Conservation (phyloP, 2,888 invertebrate genomes). For the Sycophila texana region DNA sequence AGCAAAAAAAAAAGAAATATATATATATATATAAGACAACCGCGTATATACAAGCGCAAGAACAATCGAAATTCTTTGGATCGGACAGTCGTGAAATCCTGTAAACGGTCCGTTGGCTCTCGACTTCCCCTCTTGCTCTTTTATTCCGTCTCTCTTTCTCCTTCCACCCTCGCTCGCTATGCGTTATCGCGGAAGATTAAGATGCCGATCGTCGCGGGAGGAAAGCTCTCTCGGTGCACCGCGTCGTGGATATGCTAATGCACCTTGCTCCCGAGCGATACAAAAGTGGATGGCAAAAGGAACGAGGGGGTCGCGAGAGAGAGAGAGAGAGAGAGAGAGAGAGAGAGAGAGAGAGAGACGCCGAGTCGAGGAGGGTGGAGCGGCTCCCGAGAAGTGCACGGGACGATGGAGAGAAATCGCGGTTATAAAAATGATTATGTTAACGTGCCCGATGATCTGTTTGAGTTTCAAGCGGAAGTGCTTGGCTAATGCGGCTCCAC, state of each 20-base stretch:
- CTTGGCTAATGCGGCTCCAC: neutral
- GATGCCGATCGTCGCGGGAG: slow-evolving; percentile 67
- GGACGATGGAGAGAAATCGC: neutral
- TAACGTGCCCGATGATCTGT: neutral
- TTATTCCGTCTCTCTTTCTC: neutral
- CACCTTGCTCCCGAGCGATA: slow-evolving; percentile 33
- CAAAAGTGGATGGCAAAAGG: slow-evolving; percentile 20
- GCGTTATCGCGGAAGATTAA: slow-evolving; percentile 71
- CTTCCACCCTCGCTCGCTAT: slow-evolving; percentile 33
- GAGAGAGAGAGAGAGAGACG: slow-evolving; percentile 11
- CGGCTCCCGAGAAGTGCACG: neutral
- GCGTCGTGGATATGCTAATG: slow-evolving; percentile 58
- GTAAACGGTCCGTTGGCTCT: slow-evolving; percentile 52
- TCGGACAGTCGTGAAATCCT: slow-evolving; percentile 58
- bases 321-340: no score
- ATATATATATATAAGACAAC: slow-evolving; percentile 15
- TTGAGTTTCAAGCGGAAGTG: slow-evolving; percentile 5
- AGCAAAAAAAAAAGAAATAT: slow-evolving; percentile 26
- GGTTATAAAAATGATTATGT: slow-evolving; percentile 30
- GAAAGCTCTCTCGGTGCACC: slow-evolving; percentile 30
- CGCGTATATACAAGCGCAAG: neutral
- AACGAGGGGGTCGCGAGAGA: neutral
- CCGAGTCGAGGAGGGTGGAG: neutral
- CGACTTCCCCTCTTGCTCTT: slow-evolving; percentile 11
- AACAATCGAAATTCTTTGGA: slow-evolving; percentile 59